Percentiles rank a stretch among this genome's conserved stretches.
phyloP scores from a whole-genome alignment of 2,888 invertebrate genomes.

The Ornithoptera priamus region DNA sequence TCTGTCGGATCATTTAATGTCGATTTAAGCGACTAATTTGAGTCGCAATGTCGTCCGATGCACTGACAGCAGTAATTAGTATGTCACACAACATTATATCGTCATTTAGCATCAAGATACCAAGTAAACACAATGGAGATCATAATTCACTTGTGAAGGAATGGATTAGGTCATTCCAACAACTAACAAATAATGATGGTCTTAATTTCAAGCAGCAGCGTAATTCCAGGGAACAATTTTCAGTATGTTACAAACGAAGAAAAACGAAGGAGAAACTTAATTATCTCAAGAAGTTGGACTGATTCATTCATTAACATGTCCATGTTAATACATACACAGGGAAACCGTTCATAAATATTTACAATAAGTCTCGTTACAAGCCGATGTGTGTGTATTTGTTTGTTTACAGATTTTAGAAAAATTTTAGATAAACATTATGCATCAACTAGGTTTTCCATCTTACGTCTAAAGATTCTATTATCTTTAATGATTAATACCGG shows the following conservation, averaged over 20 bases:
- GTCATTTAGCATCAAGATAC: slow-evolving; percentile 21
- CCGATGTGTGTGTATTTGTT: too few species aligned
- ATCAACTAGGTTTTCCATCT: too few species aligned
- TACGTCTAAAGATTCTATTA: too few species aligned
- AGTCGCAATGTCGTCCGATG: background rate
- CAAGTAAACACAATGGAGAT: slow-evolving; percentile 9
- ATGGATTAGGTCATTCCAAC: background rate
- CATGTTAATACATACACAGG: too few species aligned
- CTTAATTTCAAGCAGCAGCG: background rate
- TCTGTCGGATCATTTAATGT: background rate
- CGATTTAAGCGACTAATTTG: background rate
- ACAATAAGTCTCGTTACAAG: too few species aligned
- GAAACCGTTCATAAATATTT: too few species aligned
- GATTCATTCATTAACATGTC: too few species aligned
- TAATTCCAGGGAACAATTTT: background rate
- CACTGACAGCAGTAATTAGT: slow-evolving; percentile 14
- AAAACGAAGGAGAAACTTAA: slow-evolving; percentile 2
- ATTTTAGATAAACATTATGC: too few species aligned
- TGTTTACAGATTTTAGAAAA: too few species aligned
- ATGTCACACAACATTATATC: slow-evolving; percentile 2
- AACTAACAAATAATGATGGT: background rate
- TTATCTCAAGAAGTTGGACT: background rate
- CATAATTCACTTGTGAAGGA: slow-evolving; percentile 5
- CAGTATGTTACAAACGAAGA: background rate
- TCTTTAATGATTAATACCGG: too few species aligned